Percentiles rank a stretch among this genome's conserved stretches.
phyloP scores from a whole-genome alignment of 2,113 vertebrate genomes.

The Silurus glanis region DNA sequence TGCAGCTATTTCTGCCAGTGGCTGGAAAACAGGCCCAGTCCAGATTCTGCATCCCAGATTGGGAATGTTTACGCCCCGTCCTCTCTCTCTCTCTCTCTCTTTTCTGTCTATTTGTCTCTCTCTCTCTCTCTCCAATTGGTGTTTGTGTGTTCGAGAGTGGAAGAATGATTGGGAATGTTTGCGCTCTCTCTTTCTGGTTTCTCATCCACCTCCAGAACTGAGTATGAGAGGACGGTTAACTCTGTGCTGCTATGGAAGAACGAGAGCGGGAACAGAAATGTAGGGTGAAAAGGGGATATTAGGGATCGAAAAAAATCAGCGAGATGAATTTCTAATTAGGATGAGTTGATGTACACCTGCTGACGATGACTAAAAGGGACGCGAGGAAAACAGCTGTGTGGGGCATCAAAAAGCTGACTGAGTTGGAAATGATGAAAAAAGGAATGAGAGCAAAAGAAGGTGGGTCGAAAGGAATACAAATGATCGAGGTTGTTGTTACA shows the following conservation, averaged over 20 bases:
- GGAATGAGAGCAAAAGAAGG: neutral
- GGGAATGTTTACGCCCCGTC: conserved; percentile 65
- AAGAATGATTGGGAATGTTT: neutral
- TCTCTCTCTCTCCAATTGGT: neutral
- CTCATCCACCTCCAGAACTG: conserved; percentile 12
- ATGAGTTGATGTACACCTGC: conserved; percentile 4
- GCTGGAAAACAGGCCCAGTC: conserved; percentile 74
- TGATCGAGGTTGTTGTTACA: neutral
- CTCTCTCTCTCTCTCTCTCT: neutral
- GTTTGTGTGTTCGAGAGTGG: neutral
- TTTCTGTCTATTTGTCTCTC: neutral
- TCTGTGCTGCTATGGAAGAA: neutral
- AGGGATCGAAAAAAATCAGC: too few species aligned
- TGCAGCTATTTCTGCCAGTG: conserved; percentile 69
- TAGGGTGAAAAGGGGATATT: neutral
- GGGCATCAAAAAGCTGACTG: conserved; percentile 1
- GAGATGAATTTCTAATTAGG: neutral
- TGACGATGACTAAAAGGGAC: conserved; percentile 8
- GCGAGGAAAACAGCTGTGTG: conserved; percentile 5
- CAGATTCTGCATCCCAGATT: conserved; percentile 69
- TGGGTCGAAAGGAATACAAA: neutral
- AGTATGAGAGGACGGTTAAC: neutral
- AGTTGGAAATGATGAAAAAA: conserved; percentile 1
- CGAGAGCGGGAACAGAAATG: neutral
- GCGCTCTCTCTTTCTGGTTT: neutral